Evolutionary conservation across 2,113 vertebrate genomes (phyloP), one percentile per base, ranked within the genome.

Genomic region (Peromyscus maniculatus): DNA sequence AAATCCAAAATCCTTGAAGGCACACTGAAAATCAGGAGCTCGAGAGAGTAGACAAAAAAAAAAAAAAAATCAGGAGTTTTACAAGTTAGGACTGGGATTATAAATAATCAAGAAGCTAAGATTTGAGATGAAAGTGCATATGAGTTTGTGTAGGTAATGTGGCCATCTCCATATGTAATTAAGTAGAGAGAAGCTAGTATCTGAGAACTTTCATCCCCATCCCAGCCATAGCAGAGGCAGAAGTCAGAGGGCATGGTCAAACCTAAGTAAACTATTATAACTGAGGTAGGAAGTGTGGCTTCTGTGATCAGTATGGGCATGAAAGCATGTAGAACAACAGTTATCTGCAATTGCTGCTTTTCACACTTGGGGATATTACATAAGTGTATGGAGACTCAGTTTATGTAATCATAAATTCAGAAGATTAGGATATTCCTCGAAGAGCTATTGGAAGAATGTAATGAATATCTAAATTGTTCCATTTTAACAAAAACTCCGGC

Each of bases 1-100:
- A 93, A 88, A 91, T 75, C 80, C 87, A 92, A 88, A 94, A 66
- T 95, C 62, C 59, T 64, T 82, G 5, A 93, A 94, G 77, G 52
- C 82, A 86, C 8, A 36, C 3, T 39, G 52, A 57, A 92, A 94
- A 46, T 69, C 33, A 21, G 43, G 72, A 72, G 19, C 43, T 83
- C 46, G 28, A 62, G 36, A 91, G 26, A 80, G 16, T 26, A 89
- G 49, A 52, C 26, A 26, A 95, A 94, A 82, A 89, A 67, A 52
- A 39, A 95, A 94, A 82, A 89, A 67, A 52, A 75, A 52, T 52
- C 19, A 57, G 33, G 49, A 80, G 52, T 91, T 57, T 87, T 91
- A 55, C 80, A 71, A 22, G 12, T 84, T 71, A 92, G 52, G 26
- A 77, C 1, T 67, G 12, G 52, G 64, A 75, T 95, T 49, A 57